phyloP scores from a whole-genome alignment of 2,888 invertebrate genomes.

The Leucophora obtusa region DNA sequence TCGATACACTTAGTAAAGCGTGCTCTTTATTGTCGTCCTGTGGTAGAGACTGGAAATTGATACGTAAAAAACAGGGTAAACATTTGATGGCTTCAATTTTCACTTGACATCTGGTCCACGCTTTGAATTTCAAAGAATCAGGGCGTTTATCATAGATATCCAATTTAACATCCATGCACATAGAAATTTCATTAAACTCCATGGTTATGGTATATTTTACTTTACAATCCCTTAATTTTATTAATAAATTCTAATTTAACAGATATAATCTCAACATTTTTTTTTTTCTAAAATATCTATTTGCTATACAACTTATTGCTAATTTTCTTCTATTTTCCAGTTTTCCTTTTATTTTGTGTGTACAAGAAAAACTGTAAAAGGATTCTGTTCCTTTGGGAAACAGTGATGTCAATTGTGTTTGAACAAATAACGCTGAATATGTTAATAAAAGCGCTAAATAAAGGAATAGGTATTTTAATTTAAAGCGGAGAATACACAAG shows the following conservation, averaged over 20 bases:
- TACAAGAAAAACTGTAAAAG: conserved; percentile 59
- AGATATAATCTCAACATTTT: conserved; percentile 26
- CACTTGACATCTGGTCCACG: conserved; percentile 77
- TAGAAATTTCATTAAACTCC: conserved; percentile 77
- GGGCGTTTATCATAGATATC: conserved; percentile 77
- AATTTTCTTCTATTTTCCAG: conserved; percentile 29
- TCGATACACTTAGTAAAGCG: conserved; percentile 72
- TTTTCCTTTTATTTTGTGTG: conserved; percentile 47
- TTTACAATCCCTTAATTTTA: not conserved
- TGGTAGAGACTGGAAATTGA: conserved; percentile 69
- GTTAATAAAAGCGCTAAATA: too few species aligned
- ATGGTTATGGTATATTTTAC: conserved; percentile 63
- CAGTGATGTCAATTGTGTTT: too few species aligned
- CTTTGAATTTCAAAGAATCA: conserved; percentile 74
- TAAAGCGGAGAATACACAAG: too few species aligned
- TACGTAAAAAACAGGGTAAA: conserved; percentile 77
- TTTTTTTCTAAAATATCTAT: conserved; percentile 8
- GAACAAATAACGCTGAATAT: too few species aligned
- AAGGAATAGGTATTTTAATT: too few species aligned
- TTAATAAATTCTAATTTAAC: not conserved
- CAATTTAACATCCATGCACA: conserved; percentile 77
- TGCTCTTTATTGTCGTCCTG: conserved; percentile 28
- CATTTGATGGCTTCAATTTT: conserved; percentile 79
- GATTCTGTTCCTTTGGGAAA: conserved; percentile 36
- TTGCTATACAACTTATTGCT: conserved; percentile 26